Evolutionary conservation across 2,797 vertebrate species (phyloP), one percentile per base, ranked within the genome.

Genomic region (Taenioides sp.): DNA sequence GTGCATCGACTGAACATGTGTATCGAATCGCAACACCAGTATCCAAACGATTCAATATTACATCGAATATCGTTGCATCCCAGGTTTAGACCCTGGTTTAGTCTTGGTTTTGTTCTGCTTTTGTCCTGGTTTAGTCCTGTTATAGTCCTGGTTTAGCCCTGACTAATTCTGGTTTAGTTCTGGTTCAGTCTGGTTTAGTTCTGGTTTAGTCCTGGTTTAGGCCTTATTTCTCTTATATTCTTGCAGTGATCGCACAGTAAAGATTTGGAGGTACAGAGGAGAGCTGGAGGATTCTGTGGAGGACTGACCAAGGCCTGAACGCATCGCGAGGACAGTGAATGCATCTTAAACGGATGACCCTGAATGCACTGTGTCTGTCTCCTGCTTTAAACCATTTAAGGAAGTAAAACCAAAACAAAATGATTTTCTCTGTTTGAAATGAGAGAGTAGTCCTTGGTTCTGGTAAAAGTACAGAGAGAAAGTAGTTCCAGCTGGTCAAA

Each of bases 11-110:
- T 1, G 3, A 7, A 34, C 31, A 34, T 4, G 6, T 1, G 31
- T 34, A 34, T 34, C 31, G 31, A 34, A 34, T 34, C 6, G 7
- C 7, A 7, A 34, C 31, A 34, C 31, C 31, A 34, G 31, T 34
- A 34, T 34, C 31, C 31, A 34, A 34, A 34, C 6, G 7, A 7
- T 34, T 34, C 6, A 7, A 34, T 34, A 7, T 34, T 34, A 34
- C 7, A 34, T 34, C 7, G 31, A 34, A 34, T 34, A 31, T 31
- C 31, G 5, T 31, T 31, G 31, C 31, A 88, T 98, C 25, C 61
- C 23, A 82, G 58, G 80, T 58, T 55, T 9, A 97, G 97, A 31
- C 95, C 62, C 14, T 12, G 37, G 6, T 47, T 62, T 23, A 64
- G 62, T 6, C 37, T 10, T 40, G 61, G 18, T 37, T 49, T 47